A percentile compares a stretch with the other conserved stretches of the same genome.
phyloP scores from a whole-genome alignment of 2,797 vertebrate species.

The Sebastes hubbsi region DNA sequence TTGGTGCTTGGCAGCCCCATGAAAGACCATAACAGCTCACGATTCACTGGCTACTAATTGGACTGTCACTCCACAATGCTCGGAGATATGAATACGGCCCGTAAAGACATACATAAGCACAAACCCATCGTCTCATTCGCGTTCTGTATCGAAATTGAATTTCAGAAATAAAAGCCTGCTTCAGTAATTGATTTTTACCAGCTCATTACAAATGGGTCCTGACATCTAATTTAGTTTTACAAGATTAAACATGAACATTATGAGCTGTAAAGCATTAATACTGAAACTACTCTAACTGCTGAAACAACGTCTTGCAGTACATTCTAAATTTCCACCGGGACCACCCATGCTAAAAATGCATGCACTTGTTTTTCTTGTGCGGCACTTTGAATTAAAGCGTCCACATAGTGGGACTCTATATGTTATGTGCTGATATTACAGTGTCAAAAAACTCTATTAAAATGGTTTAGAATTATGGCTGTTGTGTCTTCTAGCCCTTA shows the following conservation, averaged over 20 bases:
- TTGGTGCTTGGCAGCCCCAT: constrained; percentile 63
- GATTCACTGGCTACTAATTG: constrained; percentile 84
- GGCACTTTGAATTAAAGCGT: constrained; percentile 14
- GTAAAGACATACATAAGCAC: constrained; percentile 57
- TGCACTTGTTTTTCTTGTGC: background rate
- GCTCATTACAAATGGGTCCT: constrained; percentile 65
- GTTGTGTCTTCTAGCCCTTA: constrained; percentile 19
- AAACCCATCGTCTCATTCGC: constrained; percentile 39
- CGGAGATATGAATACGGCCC: constrained; percentile 64
- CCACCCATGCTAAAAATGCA: constrained; percentile 12
- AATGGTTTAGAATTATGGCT: constrained; percentile 24
- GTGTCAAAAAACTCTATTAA: constrained; percentile 27
- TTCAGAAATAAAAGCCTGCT: constrained; percentile 56
- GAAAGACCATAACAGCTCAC: constrained; percentile 75
- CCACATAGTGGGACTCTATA: background rate
- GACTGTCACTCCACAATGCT: constrained; percentile 73
- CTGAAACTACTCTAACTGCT: constrained; percentile 35
- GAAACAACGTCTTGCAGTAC: constrained; percentile 23
- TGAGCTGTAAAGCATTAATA: constrained; percentile 53
- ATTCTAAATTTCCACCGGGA: constrained; percentile 16
- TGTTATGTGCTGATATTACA: constrained; percentile 21
- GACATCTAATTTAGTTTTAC: constrained; percentile 71
- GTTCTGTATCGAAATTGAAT: constrained; percentile 59
- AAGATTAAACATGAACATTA: constrained; percentile 72
- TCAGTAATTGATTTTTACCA: constrained; percentile 74